Evolutionary conservation across 2,797 vertebrate genomes (phyloP).

Genomic region (Pseudomugil gertrudae): DNA sequence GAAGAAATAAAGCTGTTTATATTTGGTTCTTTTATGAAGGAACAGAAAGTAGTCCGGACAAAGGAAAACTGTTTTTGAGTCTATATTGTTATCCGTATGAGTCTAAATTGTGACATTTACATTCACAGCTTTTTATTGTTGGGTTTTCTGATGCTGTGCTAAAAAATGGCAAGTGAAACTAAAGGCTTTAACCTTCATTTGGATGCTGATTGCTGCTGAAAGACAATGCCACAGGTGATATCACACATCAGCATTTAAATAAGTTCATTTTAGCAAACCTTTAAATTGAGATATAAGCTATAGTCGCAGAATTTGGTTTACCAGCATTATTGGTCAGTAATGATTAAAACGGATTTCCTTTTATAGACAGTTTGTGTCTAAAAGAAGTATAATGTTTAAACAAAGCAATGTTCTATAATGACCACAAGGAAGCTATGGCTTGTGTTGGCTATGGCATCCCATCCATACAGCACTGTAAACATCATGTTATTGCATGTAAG

Average conservation of each 20-base stretch:
- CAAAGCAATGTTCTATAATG: too few relatives aligned
- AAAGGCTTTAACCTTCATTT: too few relatives aligned
- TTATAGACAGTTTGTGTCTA: not conserved
- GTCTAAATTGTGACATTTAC: not conserved
- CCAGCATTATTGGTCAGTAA: not conserved
- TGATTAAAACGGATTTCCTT: not conserved
- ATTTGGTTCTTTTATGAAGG: constrained; percentile 16
- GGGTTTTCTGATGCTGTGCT: not conserved
- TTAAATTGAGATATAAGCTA: not conserved
- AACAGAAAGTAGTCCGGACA: not conserved
- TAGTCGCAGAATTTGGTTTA: not conserved
- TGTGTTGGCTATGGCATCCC: too few relatives aligned
- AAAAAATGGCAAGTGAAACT: not conserved
- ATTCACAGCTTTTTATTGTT: not conserved
- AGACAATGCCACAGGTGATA: not conserved
- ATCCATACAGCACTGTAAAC: too few relatives aligned
- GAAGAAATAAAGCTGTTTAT: constrained; percentile 37
- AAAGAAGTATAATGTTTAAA: too few relatives aligned
- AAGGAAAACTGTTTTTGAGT: not conserved
- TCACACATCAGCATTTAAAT: not conserved
- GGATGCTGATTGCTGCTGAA: not conserved
- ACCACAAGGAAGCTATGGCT: too few relatives aligned
- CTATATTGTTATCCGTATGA: too few relatives aligned
- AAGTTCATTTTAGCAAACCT: not conserved
- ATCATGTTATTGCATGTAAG: too few relatives aligned